Evolutionary conservation across 2,113 vertebrate species (phyloP).

Genomic region (Atractosteus spatula): DNA sequence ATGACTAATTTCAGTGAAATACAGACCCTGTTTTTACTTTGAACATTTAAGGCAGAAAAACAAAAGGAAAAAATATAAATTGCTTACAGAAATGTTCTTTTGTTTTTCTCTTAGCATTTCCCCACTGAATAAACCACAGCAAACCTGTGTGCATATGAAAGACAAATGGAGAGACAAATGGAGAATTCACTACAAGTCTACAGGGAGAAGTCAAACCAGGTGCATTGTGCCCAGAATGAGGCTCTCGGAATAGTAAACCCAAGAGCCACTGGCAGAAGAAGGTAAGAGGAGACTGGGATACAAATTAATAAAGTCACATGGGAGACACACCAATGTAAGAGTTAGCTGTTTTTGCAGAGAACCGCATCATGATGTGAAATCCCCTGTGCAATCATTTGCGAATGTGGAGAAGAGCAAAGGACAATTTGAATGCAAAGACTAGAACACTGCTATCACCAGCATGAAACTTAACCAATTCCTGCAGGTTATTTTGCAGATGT

Average conservation of each 20-base stretch:
- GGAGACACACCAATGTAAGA: constrained; percentile 35
- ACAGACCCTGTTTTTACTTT: too few species aligned
- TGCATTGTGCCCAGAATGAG: constrained; percentile 45
- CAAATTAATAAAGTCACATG: constrained; percentile 50
- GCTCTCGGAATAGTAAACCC: constrained; percentile 51
- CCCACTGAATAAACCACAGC: constrained; percentile 41
- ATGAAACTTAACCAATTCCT: not conserved
- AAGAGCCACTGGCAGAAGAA: constrained; percentile 49
- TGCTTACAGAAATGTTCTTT: constrained; percentile 40
- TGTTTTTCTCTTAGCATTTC: constrained; percentile 32
- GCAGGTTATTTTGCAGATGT: too few species aligned
- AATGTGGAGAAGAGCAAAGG: constrained; percentile 36
- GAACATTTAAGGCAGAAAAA: too few species aligned
- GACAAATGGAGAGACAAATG: constrained; percentile 70
- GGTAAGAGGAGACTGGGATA: constrained; percentile 45
- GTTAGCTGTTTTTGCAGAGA: constrained; percentile 44
- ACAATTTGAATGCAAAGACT: constrained; percentile 36
- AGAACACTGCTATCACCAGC: constrained; percentile 6
- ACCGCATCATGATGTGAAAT: constrained; percentile 48
- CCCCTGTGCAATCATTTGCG: constrained; percentile 40
- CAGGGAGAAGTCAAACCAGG: constrained; percentile 58
- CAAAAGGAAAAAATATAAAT: constrained; percentile 49
- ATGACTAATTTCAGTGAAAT: too few species aligned
- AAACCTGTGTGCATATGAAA: constrained; percentile 57
- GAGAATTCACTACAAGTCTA: constrained; percentile 49